Evolutionary conservation across 2,797 vertebrate species (phyloP).

Genomic region (Taenioides sp.): DNA sequence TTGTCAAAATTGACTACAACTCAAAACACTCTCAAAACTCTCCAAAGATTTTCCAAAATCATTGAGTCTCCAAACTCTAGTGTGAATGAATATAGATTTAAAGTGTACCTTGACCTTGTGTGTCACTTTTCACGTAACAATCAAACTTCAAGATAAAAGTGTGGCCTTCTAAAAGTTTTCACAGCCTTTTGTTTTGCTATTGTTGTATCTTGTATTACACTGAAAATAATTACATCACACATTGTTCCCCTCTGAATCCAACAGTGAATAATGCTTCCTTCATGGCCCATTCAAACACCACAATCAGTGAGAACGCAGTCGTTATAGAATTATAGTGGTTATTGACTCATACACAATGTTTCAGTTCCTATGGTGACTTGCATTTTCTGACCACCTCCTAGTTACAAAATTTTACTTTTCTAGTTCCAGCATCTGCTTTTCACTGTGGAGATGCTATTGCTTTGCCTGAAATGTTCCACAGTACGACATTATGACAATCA

Average conservation of each 20-base stretch:
- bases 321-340: not conserved
- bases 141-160: conserved; percentile 7
- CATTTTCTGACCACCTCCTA: not conserved
- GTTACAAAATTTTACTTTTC: not conserved
- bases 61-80: not conserved
- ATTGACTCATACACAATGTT: not conserved
- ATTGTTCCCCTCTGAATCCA: not conserved
- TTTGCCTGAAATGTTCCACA: too few species aligned
- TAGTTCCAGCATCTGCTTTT: too few species aligned
- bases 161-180: not conserved
- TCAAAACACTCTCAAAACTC: too few species aligned
- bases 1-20: too few species aligned
- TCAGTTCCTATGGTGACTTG: not conserved
- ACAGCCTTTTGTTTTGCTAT: not conserved
- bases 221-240: not conserved
- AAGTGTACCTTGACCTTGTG: not conserved
- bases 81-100: not conserved
- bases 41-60: too few species aligned
- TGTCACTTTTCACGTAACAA: not conserved
- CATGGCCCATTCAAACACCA: conserved; percentile 1
- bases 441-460: too few species aligned
- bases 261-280: conserved; percentile 3
- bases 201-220: not conserved
- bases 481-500: too few species aligned
- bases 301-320: not conserved